Evolutionary conservation across 2,113 vertebrate genomes (phyloP).

Genomic region (Chloropsis cyanopogon): DNA sequence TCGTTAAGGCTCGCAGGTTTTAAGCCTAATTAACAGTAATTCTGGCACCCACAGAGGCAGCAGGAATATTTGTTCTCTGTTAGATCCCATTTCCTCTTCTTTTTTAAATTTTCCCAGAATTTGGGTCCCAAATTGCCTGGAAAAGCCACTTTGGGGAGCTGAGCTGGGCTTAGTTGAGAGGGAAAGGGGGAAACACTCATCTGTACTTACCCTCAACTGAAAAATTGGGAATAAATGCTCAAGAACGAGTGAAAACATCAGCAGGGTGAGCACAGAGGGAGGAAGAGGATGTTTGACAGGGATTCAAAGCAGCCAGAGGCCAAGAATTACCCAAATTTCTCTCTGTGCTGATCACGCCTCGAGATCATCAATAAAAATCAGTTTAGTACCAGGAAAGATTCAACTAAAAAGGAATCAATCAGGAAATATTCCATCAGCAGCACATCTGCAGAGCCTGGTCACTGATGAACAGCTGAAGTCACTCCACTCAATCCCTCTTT

Average conservation of each 20-base stretch:
- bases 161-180: neutral
- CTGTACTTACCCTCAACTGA: neutral
- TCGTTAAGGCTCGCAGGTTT: neutral
- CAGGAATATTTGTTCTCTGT: neutral
- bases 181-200: neutral
- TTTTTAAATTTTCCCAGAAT: neutral
- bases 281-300: neutral
- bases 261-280: neutral
- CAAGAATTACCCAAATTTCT: neutral
- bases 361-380: neutral
- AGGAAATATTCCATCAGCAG: neutral
- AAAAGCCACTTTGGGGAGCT: neutral
- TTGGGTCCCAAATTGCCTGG: neutral
- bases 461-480: neutral
- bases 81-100: neutral
- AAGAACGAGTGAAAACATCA: neutral
- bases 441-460: neutral
- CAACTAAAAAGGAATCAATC: neutral
- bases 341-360: neutral
- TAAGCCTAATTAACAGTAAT: neutral
- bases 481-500: neutral
- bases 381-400: neutral
- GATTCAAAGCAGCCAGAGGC: neutral
- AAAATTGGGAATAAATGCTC: constrained; percentile 38
- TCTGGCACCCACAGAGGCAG: neutral